Conservation (phyloP, 2,888 invertebrate genomes). For the Dryobota labecula region DNA sequence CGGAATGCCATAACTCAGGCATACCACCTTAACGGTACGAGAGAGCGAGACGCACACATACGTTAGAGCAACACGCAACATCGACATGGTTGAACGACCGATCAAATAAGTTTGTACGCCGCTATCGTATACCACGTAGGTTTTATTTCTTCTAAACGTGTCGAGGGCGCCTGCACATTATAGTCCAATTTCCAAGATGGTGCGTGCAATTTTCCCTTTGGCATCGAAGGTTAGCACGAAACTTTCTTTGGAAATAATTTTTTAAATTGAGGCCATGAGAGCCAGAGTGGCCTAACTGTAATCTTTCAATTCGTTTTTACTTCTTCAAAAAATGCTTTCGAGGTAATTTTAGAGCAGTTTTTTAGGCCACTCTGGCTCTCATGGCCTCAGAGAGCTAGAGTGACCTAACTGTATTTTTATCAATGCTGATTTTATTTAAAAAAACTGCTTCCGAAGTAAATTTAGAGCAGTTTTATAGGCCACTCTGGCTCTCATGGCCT, state of each 20-base stretch:
- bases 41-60: conserved; percentile 78
- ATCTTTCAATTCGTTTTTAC: too few species aligned
- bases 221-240: conserved; percentile 67
- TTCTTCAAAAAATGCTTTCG: too few species aligned
- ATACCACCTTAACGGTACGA: conserved; percentile 89
- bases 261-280: too few species aligned
- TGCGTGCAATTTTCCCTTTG: conserved; percentile 74
- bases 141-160: conserved; percentile 87
- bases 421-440: too few species aligned
- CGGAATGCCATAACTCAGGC: conserved; percentile 90
- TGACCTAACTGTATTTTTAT: too few species aligned
- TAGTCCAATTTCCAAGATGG: conserved; percentile 82
- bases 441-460: too few species aligned
- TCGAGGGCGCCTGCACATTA: conserved; percentile 79
- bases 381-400: too few species aligned
- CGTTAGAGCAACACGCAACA: conserved; percentile 74
- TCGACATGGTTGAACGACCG: conserved; percentile 90
- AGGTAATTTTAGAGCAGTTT: too few species aligned
- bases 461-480: too few species aligned
- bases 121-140: conserved; percentile 87
- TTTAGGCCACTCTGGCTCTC: too few species aligned
- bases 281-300: too few species aligned
- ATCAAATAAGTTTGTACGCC: conserved; percentile 90
- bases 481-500: too few species aligned
- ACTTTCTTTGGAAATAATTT: conserved; percentile 57